Evolutionary conservation across 1,140 invertebrate species (phyloP).

Genomic region (Diorhabda elongata): DNA sequence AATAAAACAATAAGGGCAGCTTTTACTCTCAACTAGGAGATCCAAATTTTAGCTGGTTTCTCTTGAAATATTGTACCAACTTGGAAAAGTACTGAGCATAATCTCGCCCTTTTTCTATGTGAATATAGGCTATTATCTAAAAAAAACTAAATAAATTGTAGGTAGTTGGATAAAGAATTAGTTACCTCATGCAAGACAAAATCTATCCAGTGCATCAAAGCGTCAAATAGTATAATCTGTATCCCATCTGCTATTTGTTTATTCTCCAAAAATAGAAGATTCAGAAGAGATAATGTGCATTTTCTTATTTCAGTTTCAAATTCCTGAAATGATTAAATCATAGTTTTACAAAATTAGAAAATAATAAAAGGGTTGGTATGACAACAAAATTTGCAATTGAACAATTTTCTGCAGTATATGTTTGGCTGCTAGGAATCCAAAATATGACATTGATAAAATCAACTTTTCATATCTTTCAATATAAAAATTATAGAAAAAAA

Average conservation of each 20-base stretch:
- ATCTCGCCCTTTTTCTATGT: conserved; percentile 25
- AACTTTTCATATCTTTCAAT: too few relatives aligned
- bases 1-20: too few relatives aligned
- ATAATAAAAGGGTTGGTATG: too few relatives aligned
- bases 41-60: conserved; percentile 17
- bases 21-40: conserved; percentile 4
- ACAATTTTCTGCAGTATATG: too few relatives aligned
- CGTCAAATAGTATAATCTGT: conserved; percentile 24
- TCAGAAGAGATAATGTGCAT: conserved; percentile 26
- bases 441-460: too few relatives aligned
- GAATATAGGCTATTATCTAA: conserved; percentile 26
- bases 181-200: conserved; percentile 27
- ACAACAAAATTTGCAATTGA: too few relatives aligned
- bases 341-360: too few relatives aligned
- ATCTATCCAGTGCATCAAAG: conserved; percentile 26
- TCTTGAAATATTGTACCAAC: conserved; percentile 25
- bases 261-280: conserved; percentile 26
- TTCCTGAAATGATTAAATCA: conserved; percentile 22
- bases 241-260: conserved; percentile 18
- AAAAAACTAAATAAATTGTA: conserved; percentile 17
- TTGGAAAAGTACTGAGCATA: conserved; percentile 21
- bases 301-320: conserved; percentile 24
- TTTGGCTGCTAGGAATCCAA: too few relatives aligned
- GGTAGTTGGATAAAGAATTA: conserved; percentile 5
- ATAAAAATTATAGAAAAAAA: background rate